phyloP scores from a whole-genome alignment of 2,113 vertebrate species.

The Smithornis capensis region DNA sequence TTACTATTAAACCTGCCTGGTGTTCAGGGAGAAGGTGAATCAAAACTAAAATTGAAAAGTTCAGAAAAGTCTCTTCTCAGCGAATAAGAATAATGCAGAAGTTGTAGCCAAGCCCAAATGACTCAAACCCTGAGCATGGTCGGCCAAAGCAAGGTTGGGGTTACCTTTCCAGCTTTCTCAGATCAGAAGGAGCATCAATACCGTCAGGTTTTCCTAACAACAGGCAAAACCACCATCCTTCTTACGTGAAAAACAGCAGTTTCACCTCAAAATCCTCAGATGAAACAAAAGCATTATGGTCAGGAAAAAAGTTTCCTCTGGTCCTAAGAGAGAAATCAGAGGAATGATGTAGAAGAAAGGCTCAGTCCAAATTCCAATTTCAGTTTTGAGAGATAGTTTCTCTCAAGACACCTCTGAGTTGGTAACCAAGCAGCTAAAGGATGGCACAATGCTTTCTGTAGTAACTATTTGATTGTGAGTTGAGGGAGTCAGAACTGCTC shows the following conservation, averaged over 20 bases:
- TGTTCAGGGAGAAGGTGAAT: background rate
- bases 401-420: background rate
- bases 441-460: background rate
- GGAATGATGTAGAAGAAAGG: background rate
- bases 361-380: background rate
- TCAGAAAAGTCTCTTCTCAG: background rate
- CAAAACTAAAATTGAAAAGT: background rate
- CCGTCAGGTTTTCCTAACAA: background rate
- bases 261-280: background rate
- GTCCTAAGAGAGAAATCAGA: background rate
- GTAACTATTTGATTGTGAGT: background rate
- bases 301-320: background rate
- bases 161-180: background rate
- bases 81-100: background rate
- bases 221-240: background rate
- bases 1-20: background rate
- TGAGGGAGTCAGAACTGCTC: background rate
- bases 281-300: background rate
- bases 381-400: background rate
- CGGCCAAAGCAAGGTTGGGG: background rate
- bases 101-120: background rate
- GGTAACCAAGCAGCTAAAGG: background rate
- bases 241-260: background rate
- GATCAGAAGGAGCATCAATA: background rate
- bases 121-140: background rate